phyloP scores from a whole-genome alignment of 1,140 invertebrate species.

The Rhopalosiphum padi region DNA sequence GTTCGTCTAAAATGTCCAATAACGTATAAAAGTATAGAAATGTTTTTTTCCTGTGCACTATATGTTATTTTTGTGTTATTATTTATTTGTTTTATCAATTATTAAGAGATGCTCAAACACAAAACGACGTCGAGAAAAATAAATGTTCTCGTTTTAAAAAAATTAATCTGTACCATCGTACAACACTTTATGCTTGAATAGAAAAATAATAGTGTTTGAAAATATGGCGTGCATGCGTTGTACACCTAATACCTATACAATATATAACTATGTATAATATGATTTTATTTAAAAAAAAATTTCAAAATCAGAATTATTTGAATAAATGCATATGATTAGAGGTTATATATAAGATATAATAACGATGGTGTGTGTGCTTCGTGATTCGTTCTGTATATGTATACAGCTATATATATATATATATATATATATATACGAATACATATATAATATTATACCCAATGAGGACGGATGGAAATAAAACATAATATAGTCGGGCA shows the following conservation, averaged over 20 bases:
- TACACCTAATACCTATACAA: background rate
- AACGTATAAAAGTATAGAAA: too few relatives aligned
- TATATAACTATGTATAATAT: background rate
- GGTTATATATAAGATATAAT: background rate
- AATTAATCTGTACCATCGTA: too few relatives aligned
- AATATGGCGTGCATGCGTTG: background rate
- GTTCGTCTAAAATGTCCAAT: too few relatives aligned
- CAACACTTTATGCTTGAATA: background rate
- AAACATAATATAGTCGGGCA: background rate
- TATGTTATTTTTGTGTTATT: background rate
- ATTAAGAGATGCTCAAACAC: too few relatives aligned
- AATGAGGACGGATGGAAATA: conserved; percentile 6
- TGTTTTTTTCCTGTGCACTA: background rate
- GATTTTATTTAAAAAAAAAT: background rate
- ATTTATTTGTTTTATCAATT: background rate
- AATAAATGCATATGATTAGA: background rate
- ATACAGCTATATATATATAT: background rate
- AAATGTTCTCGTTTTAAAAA: too few relatives aligned
- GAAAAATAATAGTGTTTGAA: background rate
- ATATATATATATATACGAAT: background rate
- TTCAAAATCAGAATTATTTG: background rate
- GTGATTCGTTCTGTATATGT: background rate
- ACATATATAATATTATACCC: background rate
- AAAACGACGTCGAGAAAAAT: too few relatives aligned
- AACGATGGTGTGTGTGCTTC: too few relatives aligned